These are phyloP conservation scores for Sebastes minor DNA, from an alignment of 2,797 vertebrate species.

Conservation along the genomic window DNA sequence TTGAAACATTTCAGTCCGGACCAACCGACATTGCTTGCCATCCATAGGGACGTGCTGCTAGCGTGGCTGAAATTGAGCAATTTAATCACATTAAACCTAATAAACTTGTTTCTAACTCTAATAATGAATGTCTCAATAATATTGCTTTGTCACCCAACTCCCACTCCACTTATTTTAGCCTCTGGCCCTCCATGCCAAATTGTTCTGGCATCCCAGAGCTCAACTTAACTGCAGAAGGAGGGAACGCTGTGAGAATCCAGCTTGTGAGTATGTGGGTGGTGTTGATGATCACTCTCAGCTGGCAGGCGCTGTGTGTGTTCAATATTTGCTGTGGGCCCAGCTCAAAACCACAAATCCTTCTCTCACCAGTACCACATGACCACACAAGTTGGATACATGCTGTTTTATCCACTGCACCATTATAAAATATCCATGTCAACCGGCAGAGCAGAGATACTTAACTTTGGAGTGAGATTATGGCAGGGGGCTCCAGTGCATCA, in stretches of 20 bases:
- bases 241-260: slow-evolving; percentile 32
- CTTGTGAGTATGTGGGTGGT: slow-evolving; percentile 55
- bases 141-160: slow-evolving; percentile 8
- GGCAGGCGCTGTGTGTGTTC: slow-evolving; percentile 50
- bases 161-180: slow-evolving; percentile 24
- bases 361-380: slow-evolving; percentile 13
- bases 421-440: slow-evolving; percentile 36
- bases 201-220: slow-evolving; percentile 41
- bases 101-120: slow-evolving; percentile 13
- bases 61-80: neutral
- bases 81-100: slow-evolving; percentile 33
- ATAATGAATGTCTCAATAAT: slow-evolving; percentile 17
- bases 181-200: slow-evolving; percentile 23
- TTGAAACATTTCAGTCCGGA: neutral
- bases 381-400: slow-evolving; percentile 14
- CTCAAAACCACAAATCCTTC: slow-evolving; percentile 53
- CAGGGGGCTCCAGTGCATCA: slow-evolving; percentile 2
- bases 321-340: slow-evolving; percentile 49
- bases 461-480: slow-evolving; percentile 19
- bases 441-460: slow-evolving; percentile 25
- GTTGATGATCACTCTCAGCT: slow-evolving; percentile 63
- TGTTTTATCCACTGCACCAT: slow-evolving; percentile 32
- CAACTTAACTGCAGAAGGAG: slow-evolving; percentile 31
- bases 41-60: neutral
- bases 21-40: neutral